Conservation (phyloP, 2,797 vertebrate genomes). For the Calcarius lapponicus region DNA sequence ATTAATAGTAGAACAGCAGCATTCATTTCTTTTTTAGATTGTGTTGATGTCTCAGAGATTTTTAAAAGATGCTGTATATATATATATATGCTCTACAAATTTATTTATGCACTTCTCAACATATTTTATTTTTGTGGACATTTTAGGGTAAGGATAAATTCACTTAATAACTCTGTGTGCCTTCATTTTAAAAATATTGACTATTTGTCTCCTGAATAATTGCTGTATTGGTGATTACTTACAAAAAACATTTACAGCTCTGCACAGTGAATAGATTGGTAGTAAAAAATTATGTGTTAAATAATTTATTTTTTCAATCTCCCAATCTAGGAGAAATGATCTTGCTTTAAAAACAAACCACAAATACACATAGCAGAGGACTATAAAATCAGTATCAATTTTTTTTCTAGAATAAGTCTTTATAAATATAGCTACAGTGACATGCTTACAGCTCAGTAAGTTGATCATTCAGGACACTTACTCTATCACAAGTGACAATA, state of each 20-base stretch:
- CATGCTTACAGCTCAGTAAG: not conserved
- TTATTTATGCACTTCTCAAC: not conserved
- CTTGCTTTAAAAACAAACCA: not conserved
- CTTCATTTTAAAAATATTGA: not conserved
- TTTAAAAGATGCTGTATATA: not conserved
- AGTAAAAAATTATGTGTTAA: not conserved
- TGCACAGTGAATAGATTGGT: not conserved
- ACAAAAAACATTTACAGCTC: not conserved
- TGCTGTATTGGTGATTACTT: not conserved
- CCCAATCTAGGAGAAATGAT: not conserved
- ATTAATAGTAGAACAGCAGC: not conserved
- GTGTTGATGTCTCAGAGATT: not conserved
- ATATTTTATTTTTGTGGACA: not conserved
- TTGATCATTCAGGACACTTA: not conserved
- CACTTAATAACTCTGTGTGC: not conserved
- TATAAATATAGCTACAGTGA: not conserved
- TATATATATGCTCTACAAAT: not conserved
- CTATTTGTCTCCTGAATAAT: not conserved
- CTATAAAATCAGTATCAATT: not conserved
- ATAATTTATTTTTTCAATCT: not conserved
- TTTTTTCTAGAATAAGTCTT: not conserved
- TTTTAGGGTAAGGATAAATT: slow-evolving; percentile 11
- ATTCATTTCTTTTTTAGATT: not conserved
- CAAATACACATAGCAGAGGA: not conserved
- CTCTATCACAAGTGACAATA: not conserved